Base-by-base conservation (phyloP, 64 coral and sea anemone genomes). In the Exaiptasia diaphana region DNA sequence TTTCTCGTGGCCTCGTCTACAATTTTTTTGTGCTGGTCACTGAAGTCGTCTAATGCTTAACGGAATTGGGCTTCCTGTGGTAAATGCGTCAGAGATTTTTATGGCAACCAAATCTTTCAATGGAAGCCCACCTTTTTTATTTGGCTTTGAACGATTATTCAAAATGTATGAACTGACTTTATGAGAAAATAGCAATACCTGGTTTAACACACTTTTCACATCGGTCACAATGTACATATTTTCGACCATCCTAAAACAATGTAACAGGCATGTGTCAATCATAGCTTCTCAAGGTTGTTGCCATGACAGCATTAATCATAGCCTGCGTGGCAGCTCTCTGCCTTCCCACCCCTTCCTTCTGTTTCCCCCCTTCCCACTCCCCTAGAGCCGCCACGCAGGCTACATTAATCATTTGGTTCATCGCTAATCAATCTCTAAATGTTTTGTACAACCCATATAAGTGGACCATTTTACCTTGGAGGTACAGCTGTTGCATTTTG, bases 171-270 rank as follows among this genome's bases (percentile, higher is more conserved):
- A 6, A 38, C 24, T 35, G 2, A 41, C 35, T 3, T 80, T 17
- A 7, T 41, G 21, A 13, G 38, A 17, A 25, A 10, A 38, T 37
- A 30, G 11, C 20, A 22, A 41, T 91, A 97, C 93, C 88, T 97
- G 88, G 88, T 58, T 97, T 97, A 38, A 97, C 93, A 86, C 93
- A 97, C 55, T 46, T 88, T 17, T 63, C 64, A 82, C 93, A 97
- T 42, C 53, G 41, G 36, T 73, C 63, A 71, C 93, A 97, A 33
- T 97, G 93, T 54, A 91, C 38, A 34, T 91, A 97, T 38, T 68
- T 70, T 37, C 93, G 74, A 4, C 93, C 93, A 78, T 97, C 88
- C 93, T 97, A 36, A 5, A 37, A 50, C 18, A 87, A 22, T 27
- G 28, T 0, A 46, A 36, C 36, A 24, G 37, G 10, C 57, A 38